phyloP scores from a whole-genome alignment of 2,888 invertebrate species.

The Rhingia rostrata region DNA sequence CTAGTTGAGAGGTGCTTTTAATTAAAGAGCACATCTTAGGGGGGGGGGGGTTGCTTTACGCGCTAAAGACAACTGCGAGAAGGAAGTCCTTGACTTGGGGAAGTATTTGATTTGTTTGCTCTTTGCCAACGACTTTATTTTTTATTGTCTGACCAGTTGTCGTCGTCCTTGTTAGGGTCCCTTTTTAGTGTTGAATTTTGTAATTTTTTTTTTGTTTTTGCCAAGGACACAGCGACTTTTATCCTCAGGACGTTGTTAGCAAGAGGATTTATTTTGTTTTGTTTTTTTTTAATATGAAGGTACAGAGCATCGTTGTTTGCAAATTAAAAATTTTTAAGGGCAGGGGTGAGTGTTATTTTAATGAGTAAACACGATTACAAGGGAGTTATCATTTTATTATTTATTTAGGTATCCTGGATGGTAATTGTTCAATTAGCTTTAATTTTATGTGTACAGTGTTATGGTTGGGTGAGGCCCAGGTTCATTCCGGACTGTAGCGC shows the following conservation, averaged over 20 bases:
- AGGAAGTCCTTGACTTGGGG: constrained; percentile 45
- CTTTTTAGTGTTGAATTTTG: constrained; percentile 15
- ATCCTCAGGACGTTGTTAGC: background rate
- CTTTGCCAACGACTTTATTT: constrained; percentile 19
- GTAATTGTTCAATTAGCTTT: too few relatives aligned
- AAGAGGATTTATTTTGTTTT: too few relatives aligned
- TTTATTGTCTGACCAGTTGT: background rate
- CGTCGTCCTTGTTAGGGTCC: background rate
- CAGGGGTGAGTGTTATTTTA: too few relatives aligned
- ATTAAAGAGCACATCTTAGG: constrained; percentile 24
- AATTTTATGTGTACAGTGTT: too few relatives aligned
- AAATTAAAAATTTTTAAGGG: too few relatives aligned
- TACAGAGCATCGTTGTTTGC: too few relatives aligned
- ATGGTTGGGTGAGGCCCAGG: too few relatives aligned
- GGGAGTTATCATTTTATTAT: too few relatives aligned
- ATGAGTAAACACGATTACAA: too few relatives aligned
- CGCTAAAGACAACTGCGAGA: background rate
- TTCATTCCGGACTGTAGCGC: too few relatives aligned
- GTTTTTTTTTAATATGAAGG: too few relatives aligned
- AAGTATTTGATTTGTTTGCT: constrained; percentile 20
- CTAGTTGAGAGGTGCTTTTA: background rate
- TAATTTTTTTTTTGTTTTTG: constrained; percentile 7
- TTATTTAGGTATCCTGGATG: too few relatives aligned
- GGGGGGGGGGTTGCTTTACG: background rate
- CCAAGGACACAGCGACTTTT: constrained; percentile 9